Evolutionary conservation across 2,888 invertebrate species (phyloP), one percentile per base, ranked within the genome.

Genomic region (Willowsia nigromaculata): DNA sequence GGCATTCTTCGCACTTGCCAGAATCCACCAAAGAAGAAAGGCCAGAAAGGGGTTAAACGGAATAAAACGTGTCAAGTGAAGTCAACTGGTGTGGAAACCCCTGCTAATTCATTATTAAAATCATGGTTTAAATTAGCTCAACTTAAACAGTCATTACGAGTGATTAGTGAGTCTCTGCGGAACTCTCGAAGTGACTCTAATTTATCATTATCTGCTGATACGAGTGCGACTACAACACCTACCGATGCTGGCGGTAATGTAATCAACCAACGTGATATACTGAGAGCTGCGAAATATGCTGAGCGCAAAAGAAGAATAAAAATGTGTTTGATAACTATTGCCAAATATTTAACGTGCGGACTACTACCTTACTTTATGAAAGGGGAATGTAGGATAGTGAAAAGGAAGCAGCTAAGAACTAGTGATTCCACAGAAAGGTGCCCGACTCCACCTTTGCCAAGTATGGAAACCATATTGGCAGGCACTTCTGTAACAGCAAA

Each of bases 341-440:
- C 40, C 11, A 62, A 33, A 7, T 81, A 22, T 18, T 22, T 86
- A 7, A 37, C 80, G 0, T 86, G 86, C 22, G 86, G 86, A 11
- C 13, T 86, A 11, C 5, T 86, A 7, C 50, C 80, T 0, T 86
- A 68, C 27, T 11, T 80, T n/a, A 27, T 37, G 37, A 86, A 30
- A 40, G 81, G 86, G 0, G 86, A 86, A 47, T 86, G 86, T 25
- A 25, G 43, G 1, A 40, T 86, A 25, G 40, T 68, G 27, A 68
- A 37, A 30, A 50, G 68, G n/a, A 80, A 68, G 33, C n/a, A 18
- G 11, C 11, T 85, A 25, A 37, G 76, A 30, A 85, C 56, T 11
- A n/a, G 37, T 25, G 85, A 85, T 33, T 85, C 85, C 13, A 56
- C 27, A 50, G 85, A 85, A 56, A 74, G 85, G 53, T 84, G 83